Percentiles rank a stretch among this genome's conserved stretches.
Evolutionary conservation across 2,797 vertebrate genomes (phyloP).

Genomic region (Cheirogaleus major): DNA sequence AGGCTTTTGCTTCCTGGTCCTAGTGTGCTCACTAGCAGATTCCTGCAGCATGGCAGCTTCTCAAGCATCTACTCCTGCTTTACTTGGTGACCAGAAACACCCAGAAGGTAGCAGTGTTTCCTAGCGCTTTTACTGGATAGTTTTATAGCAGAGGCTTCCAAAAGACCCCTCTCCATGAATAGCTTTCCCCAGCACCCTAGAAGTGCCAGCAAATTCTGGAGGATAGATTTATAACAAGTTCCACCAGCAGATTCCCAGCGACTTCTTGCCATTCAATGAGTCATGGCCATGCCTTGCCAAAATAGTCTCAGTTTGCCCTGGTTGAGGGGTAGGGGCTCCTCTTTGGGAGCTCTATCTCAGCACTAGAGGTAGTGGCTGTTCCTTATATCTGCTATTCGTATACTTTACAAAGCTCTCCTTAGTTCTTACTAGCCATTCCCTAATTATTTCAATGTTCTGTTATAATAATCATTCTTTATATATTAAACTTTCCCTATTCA

Average conservation of each 20-base stretch:
- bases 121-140: not conserved
- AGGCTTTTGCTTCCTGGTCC: not conserved
- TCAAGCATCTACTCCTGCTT: not conserved
- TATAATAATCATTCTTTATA: not conserved
- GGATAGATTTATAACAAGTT: not conserved
- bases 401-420: not conserved
- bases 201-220: not conserved
- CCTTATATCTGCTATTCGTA: not conserved
- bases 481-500: not conserved
- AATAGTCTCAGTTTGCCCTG: not conserved
- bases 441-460: not conserved
- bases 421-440: not conserved
- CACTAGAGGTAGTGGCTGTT: not conserved
- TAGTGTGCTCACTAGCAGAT: not conserved
- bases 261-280: constrained; percentile 5
- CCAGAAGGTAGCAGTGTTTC: not conserved
- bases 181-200: not conserved
- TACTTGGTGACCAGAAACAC: not conserved
- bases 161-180: not conserved
- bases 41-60: not conserved
- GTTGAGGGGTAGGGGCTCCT: not conserved
- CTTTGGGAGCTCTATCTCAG: not conserved
- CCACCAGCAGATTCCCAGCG: not conserved
- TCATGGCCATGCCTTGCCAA: not conserved
- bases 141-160: not conserved